Evolutionary conservation across 1,140 invertebrate genomes (phyloP), one percentile per base, ranked within the genome.

Genomic region (Cotesia typhae): DNA sequence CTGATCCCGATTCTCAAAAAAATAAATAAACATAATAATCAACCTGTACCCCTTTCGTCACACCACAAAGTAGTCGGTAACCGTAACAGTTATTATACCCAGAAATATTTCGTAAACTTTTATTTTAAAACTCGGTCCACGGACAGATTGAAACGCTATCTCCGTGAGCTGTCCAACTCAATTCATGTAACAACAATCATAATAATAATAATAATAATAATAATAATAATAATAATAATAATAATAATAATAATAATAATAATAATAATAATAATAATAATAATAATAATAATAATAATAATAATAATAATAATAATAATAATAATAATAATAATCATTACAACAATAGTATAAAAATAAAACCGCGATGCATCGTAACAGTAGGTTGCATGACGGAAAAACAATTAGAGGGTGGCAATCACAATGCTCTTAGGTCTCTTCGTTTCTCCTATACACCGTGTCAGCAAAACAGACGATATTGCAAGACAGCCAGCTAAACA

Each of bases 371-470:
- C 64, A 72, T 72, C 70, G 64, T 72, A 59, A 61, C 41, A 14
- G 28, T 35, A 63, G 55, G 67, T 59, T 59, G 59, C 64, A n/a
- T 59, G 70, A 72, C 68, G 70, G 67, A 69, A 73, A 47, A 70
- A 73, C 71, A 75, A 75, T 75, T 75, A 75, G 66, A 75, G 64
- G 67, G 69, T 72, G 71, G 71, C 57, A 47, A 67, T 67, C 71
- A 72, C 41, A 47, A 47, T 47, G 10, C 41, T 47, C 6, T 10
- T 47, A 10, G 41, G 41, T 7, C 10, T 47, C 6, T 28, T 28
- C 28, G 28, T 28, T 28, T 47, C 6, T 47, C 10, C 41, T 47
- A 47, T 47, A 47, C 10, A 72, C 67, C 37, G 70, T 67, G 64
- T 47, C 37, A 37, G 28, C 37, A 53, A 67, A 41, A 38, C 65